Evolutionary conservation across 2,888 invertebrate genomes (phyloP).

Genomic region (Drosophila greeni): DNA sequence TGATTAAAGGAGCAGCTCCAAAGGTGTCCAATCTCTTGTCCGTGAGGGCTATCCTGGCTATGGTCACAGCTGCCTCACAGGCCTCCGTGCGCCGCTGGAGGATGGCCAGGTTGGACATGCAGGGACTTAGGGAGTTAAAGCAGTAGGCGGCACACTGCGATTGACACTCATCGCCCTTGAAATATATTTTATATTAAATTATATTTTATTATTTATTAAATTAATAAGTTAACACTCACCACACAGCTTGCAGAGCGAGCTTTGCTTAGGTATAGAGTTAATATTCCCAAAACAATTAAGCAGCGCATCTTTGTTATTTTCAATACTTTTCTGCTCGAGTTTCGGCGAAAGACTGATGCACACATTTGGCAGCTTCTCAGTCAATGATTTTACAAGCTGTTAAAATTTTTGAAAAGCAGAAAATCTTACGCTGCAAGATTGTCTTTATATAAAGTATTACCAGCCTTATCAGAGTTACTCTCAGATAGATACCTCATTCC

Average conservation of each 20-base stretch:
- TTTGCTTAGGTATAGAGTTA: not conserved
- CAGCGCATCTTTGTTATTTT: not conserved
- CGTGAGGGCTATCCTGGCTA: conserved; percentile 9
- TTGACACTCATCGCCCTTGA: conserved; percentile 13
- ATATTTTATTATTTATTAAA: not conserved
- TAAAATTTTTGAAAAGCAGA: conserved; percentile 8
- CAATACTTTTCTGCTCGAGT: not conserved
- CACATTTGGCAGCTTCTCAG: not conserved
- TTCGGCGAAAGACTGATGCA: not conserved
- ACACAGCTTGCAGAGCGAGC: not conserved
- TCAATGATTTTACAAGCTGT: not conserved
- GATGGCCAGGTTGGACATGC: conserved; percentile 9
- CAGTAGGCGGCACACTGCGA: conserved; percentile 20
- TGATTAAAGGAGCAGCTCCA: not conserved
- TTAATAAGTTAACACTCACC: not conserved
- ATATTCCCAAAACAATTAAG: not conserved
- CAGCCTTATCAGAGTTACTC: not conserved
- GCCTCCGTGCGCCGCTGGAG: conserved; percentile 11
- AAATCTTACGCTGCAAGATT: conserved; percentile 26
- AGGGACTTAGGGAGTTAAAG: conserved; percentile 11
- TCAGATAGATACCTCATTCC: not conserved
- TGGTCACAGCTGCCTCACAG: conserved; percentile 22
- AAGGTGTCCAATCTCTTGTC: conserved; percentile 14
- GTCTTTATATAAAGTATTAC: not conserved
- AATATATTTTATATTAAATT: not conserved